These are phyloP conservation scores for Rhegmatorhina hoffmannsi DNA, from an alignment of 2,113 vertebrate genomes.

Conservation along the genomic window DNA sequence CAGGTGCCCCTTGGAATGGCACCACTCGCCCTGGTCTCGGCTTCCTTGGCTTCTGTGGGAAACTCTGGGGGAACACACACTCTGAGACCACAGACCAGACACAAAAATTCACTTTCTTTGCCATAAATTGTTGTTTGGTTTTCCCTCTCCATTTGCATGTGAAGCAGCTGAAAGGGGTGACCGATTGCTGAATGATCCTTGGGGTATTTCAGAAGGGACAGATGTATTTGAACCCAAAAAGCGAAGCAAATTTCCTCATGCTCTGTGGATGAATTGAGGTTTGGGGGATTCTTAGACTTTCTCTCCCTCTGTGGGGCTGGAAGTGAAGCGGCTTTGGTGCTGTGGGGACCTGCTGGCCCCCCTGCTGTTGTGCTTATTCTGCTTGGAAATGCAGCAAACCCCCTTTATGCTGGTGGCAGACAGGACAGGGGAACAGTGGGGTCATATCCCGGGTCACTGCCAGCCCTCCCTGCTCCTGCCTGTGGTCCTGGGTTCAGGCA, in stretches of 20 bases:
- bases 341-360: background rate
- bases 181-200: fast-evolving
- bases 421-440: fast-evolving
- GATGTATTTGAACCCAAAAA: background rate
- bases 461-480: background rate
- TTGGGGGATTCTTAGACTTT: background rate
- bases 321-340: background rate
- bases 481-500: fast-evolving
- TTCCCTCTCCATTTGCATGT: background rate
- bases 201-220: fast-evolving
- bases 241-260: background rate
- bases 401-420: background rate
- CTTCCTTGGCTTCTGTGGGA: background rate
- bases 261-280: fast-evolving
- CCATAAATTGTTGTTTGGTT: background rate
- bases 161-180: background rate
- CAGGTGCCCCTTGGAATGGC: background rate
- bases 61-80: background rate
- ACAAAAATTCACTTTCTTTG: background rate
- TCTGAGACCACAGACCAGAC: background rate
- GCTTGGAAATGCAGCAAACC: background rate
- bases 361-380: fast-evolving
- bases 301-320: background rate
- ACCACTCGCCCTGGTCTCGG: fast-evolving
- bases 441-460: background rate